Conservation (phyloP, 1,140 invertebrate genomes). For the Frieseomelitta varia region DNA sequence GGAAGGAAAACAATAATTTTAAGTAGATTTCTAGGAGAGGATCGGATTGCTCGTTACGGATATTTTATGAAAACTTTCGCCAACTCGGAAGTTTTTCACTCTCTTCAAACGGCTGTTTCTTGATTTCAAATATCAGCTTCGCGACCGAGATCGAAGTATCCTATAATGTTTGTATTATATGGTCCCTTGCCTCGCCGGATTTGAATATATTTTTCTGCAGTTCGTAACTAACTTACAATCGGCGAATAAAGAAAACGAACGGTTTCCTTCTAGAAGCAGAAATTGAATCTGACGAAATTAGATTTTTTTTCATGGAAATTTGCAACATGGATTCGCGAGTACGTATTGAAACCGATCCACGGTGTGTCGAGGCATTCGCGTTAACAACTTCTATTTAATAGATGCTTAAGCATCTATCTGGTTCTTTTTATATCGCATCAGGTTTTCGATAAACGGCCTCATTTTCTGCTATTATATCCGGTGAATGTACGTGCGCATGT, state of each 20-base stretch:
- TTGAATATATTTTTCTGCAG: not conserved
- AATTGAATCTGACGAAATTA: not conserved
- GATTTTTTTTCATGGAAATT: not conserved
- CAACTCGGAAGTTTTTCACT: too few relatives aligned
- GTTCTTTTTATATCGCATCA: conserved; percentile 53
- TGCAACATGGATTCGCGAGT: not conserved
- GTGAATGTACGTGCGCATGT: conserved; percentile 67
- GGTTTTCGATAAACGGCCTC: conserved; percentile 58
- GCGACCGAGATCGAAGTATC: not conserved
- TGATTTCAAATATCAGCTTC: not conserved
- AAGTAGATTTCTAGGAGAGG: too few relatives aligned
- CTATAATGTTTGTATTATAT: not conserved
- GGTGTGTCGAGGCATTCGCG: not conserved
- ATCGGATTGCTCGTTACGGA: too few relatives aligned
- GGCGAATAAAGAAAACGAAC: not conserved
- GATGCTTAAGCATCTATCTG: conserved; percentile 28
- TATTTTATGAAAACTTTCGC: too few relatives aligned
- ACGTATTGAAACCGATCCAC: not conserved
- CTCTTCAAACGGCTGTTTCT: not conserved
- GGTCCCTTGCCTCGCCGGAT: not conserved
- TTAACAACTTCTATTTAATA: conserved; percentile 41
- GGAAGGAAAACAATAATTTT: not conserved
- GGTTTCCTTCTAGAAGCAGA: not conserved
- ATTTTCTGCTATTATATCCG: conserved; percentile 60
- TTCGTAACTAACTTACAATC: not conserved